Evolutionary conservation across 2,113 vertebrate genomes (phyloP).

Genomic region (Paramormyrops kingsleyae): DNA sequence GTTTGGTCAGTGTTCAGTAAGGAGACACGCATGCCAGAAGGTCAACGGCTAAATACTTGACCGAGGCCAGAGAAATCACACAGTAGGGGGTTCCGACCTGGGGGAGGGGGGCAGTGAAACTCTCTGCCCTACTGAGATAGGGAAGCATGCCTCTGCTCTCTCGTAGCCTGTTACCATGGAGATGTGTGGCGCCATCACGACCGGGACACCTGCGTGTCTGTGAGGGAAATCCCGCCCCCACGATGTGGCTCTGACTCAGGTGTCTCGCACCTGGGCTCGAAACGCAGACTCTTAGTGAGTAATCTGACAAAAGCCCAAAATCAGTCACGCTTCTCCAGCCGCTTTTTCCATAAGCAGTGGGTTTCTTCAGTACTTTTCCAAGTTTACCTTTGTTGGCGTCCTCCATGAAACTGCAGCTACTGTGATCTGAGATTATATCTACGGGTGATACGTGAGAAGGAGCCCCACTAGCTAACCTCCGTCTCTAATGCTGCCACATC

Average conservation of each 20-base stretch:
- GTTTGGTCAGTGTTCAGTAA: slow-evolving; percentile 14
- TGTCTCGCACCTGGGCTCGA: neutral
- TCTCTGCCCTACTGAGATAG: neutral
- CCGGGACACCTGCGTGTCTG: neutral
- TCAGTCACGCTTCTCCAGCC: neutral
- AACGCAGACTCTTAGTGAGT: slow-evolving; percentile 23
- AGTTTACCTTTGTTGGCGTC: neutral
- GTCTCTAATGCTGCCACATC: neutral
- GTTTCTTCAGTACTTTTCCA: neutral
- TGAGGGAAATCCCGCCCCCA: neutral
- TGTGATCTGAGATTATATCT: neutral
- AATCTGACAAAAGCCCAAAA: neutral
- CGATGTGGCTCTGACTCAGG: neutral
- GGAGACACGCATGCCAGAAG: slow-evolving; percentile 25
- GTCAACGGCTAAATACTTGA: slow-evolving; percentile 22
- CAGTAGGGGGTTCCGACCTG: slow-evolving; percentile 9
- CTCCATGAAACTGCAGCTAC: neutral
- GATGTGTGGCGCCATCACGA: neutral
- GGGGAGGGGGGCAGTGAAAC: slow-evolving; percentile 18
- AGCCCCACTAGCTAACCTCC: neutral
- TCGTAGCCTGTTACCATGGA: neutral
- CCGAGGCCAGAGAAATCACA: slow-evolving; percentile 26
- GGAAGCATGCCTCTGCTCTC: neutral
- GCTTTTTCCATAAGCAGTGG: neutral
- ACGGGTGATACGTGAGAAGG: neutral